Base-by-base conservation (phyloP, 1,140 invertebrate species). In the Lineus longissimus region DNA sequence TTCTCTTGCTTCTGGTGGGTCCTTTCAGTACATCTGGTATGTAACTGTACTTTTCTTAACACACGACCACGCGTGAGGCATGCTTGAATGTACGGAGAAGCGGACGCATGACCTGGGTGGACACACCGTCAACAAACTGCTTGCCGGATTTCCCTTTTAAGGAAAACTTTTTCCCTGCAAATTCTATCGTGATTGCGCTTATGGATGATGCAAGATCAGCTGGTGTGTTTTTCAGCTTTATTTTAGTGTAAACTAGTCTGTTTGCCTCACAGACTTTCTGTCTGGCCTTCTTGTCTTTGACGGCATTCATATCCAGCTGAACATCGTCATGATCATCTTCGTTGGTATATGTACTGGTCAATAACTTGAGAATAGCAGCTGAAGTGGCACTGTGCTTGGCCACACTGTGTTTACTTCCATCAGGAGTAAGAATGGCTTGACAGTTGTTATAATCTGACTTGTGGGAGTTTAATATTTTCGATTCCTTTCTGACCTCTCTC, bases 381-480 rank as follows among this genome's bases (percentile, higher is more conserved):
- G 62, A 22, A 13, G 64, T 59, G 11, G 51, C 31, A 9, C 47
- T 2, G 19, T 55, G 25, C 55, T 67, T 64, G 27, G 25, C 4
- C 6, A 67, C 65, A 33, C 57, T 64, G 6, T 62, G 61, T 59
- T 64, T 64, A 19, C 58, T 61, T 33, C 66, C 60, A 41, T 67
- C 66, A 30, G 66, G 62, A 4, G 33, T 36, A 9, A 67, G 45
- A 9, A 64, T 51, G n/a, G 66, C 55, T 54, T 64, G 65, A 30
- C 61, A 67, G 27, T 13, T 27, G 41, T 67, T 67, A 27, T 59
- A 63, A 19, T 63, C 58, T 23, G 62, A 67, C 2, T 41, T 54
- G 22, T 61, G 40, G 15, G 33, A 60, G 25, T 63, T 22, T 1
- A 64, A 51, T 17, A 57, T 30, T 29, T 64, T 64, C 11, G 25